Percentiles rank a stretch among this genome's conserved stretches.
Evolutionary conservation across 2,888 invertebrate genomes (phyloP).

Genomic region (Therioaphis trifolii): DNA sequence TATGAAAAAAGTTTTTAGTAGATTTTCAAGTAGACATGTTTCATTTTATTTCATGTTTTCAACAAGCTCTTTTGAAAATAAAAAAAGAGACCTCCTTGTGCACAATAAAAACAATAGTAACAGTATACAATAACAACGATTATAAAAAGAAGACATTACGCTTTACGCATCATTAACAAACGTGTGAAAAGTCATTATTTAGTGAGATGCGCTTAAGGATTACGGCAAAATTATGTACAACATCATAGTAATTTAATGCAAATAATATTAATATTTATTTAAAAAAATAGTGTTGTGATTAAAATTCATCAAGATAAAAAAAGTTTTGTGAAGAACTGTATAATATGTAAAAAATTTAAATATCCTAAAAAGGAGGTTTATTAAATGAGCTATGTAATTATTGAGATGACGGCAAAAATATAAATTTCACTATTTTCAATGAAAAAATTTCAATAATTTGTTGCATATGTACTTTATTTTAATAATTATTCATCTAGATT

Average conservation of each 20-base stretch:
- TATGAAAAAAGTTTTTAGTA: background rate
- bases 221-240: background rate
- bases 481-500: no score
- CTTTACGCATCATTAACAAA: background rate
- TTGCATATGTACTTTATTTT: no score
- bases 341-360: no score
- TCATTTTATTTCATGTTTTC: background rate
- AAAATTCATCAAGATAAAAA: slow-evolving; percentile 12
- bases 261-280: slow-evolving; percentile 4
- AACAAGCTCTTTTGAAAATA: background rate
- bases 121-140: background rate
- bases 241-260: background rate
- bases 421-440: no score
- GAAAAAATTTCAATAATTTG: no score
- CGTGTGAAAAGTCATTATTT: slow-evolving; percentile 17
- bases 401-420: no score
- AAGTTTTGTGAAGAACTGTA: no score
- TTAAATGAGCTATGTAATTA: no score
- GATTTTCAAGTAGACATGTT: background rate
- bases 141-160: slow-evolving; percentile 4
- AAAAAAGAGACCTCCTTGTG: background rate
- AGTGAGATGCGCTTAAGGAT: background rate
- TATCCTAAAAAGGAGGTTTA: no score
- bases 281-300: background rate
- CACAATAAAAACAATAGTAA: background rate